A percentile compares a stretch with the other conserved stretches of the same genome.
Conservation (phyloP, 2,797 vertebrate genomes). For the Lerista edwardsae region DNA sequence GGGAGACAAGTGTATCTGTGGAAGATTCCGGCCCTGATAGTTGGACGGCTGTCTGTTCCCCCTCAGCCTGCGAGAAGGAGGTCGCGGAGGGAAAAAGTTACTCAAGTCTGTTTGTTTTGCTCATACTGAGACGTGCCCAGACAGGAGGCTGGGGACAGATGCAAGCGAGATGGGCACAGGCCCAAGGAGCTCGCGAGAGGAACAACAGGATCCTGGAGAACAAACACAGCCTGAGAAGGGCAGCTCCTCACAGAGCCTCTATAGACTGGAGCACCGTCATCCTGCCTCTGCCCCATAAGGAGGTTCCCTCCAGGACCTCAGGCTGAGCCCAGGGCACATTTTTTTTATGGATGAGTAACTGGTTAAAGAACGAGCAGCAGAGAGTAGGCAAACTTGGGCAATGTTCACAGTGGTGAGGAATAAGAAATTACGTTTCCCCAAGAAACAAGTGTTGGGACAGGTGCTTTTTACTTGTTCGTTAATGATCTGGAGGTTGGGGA, state of each 20-base stretch:
- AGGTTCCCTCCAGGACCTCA: not conserved
- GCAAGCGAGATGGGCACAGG: not conserved
- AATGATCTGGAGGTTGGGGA: too few relatives aligned
- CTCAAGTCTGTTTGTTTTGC: not conserved
- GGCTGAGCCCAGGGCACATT: not conserved
- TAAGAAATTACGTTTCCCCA: too few relatives aligned
- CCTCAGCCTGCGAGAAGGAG: not conserved
- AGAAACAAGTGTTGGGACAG: too few relatives aligned
- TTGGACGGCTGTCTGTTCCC: not conserved
- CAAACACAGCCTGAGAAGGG: not conserved
- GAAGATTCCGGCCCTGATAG: not conserved
- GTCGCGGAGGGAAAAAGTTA: not conserved
- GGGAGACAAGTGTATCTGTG: not conserved
- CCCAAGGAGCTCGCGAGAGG: not conserved
- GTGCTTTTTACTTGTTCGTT: too few relatives aligned
- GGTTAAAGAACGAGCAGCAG: too few relatives aligned
- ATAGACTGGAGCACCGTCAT: too few relatives aligned
- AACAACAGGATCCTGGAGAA: not conserved
- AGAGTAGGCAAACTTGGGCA: too few relatives aligned
- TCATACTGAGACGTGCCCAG: constrained; percentile 7
- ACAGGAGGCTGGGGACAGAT: constrained; percentile 8
- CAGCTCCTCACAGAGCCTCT: not conserved
- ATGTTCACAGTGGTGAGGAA: too few relatives aligned
- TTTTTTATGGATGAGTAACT: too few relatives aligned
- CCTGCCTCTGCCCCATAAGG: not conserved